Base-by-base conservation (phyloP, 2,797 vertebrate genomes). In the Peromyscus nudipes region DNA sequence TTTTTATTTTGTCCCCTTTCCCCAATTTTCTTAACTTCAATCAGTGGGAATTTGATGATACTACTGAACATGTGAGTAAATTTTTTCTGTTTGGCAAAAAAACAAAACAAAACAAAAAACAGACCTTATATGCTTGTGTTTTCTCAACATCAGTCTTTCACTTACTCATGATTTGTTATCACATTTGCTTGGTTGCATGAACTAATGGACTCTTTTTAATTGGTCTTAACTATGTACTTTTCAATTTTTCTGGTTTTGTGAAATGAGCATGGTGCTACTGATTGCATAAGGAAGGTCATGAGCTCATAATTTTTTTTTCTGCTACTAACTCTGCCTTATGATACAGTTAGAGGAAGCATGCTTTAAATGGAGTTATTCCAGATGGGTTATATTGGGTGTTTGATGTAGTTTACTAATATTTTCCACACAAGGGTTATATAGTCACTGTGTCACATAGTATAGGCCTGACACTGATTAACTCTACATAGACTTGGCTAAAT, bases 11-110 rank as follows among this genome's bases (percentile, higher is more conserved):
- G 46, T 98, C 97, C 98, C 96, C 98, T 12, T 95, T 49, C 60
- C 60, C 97, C 98, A 94, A 97, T 97, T 94, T 97, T 98, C 96
- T 98, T 98, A 98, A 98, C 99, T 97, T 98, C 98, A 98, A 99
- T 99, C 99, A 99, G 99, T 99, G 99, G 99, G 99, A 99, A 99
- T 99, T 99, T 99, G 99, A 99, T 99, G 99, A 99, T 99, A 99
- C 99, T 98, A 98, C 99, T 98, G 99, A 99, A 99, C 99, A 99
- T 99, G 99, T 99, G 98, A 99, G 99, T 99, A 99, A 97, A 96
- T 97, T 97, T 79, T 97, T 77, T 94, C 43, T 97, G 97, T 49
- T 90, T 92, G 96, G 85, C 94, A 91, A 55, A 98, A 52, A 52
- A 55, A 97, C 98, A 96, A 40, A 9, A 6, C 5, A 49, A 49